Base-by-base conservation (phyloP, 2,888 invertebrate species). In the Mythimna vitellina region DNA sequence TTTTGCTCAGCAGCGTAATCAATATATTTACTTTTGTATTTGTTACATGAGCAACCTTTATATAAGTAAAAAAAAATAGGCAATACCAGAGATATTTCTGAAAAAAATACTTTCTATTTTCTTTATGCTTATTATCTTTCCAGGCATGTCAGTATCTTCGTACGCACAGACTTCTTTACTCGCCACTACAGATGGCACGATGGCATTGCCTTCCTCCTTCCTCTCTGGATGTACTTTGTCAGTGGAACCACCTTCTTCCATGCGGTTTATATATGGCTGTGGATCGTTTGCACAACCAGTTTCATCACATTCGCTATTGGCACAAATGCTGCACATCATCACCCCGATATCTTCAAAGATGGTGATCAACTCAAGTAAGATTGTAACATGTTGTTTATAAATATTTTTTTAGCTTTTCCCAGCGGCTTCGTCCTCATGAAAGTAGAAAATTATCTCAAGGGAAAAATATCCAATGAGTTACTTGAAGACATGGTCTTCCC, bases 301-400 rank as follows among this genome's bases (percentile, higher is more conserved):
- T 96, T 97, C 54, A 87, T 96, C 3, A 98, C 98, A 88, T 95
- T 93, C 7, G 84, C 96, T 1, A 97, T 98, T 78, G 98, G 97
- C 3, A 86, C 97, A 1, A 98, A 97, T 88, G 98, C 98, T 6
- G 98, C 97, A 0, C 98, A 98, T 93, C 98, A 98, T 89, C 98
- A 98, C 91, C 98, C 86, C 0, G 58, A 84, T 12, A 80, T 85
- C 3, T 98, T 97, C 87, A 98, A 98, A 88, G 98, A 98, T 88
- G 98, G 98, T 1, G 98, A 98, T 90, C 92, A 97, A 82, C 94
- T 97, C 56, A 96, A 97, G 97, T 97, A 12, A 53, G 1, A 51
- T 63, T 17, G 1, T 35, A 3, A 35, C n/a, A n/a, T 1, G n/a
- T 38, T 14, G 8, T 32, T n/a, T 7, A 12, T 22, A 58, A 29